phyloP scores from a whole-genome alignment of 2,113 vertebrate species.

The Brevimyrus niger region DNA sequence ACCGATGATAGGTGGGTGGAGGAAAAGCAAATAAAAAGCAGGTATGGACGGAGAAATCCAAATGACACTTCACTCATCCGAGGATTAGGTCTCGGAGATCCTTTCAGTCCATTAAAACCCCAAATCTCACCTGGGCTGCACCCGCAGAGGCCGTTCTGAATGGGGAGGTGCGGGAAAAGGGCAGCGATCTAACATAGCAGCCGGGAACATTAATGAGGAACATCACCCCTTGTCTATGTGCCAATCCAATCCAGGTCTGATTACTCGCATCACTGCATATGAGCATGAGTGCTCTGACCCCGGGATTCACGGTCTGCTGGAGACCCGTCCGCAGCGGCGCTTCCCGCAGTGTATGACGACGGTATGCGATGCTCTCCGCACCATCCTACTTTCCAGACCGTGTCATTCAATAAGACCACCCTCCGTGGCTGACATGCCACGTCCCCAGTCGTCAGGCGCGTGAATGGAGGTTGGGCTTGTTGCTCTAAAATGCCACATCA shows the following conservation, averaged over 20 bases:
- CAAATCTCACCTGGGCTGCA: background rate
- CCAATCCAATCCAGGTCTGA: background rate
- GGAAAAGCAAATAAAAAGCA: background rate
- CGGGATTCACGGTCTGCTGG: background rate
- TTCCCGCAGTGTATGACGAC: background rate
- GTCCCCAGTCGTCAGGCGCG: constrained; percentile 23
- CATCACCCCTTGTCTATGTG: background rate
- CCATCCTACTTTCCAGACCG: constrained; percentile 43
- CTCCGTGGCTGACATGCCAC: constrained; percentile 22
- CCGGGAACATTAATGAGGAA: background rate
- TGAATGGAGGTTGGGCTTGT: background rate
- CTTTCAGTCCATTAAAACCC: background rate
- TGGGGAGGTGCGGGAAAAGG: background rate
- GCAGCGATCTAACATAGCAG: background rate
- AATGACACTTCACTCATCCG: background rate
- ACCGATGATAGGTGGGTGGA: background rate
- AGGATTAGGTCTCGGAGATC: background rate
- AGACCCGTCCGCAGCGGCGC: too few species aligned
- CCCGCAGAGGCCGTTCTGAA: background rate
- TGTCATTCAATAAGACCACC: constrained; percentile 45
- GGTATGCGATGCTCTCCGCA: constrained; percentile 10
- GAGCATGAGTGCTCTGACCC: background rate
- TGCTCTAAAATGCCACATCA: background rate
- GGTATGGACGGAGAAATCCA: background rate
- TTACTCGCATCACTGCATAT: background rate